Evolutionary conservation across 2,797 vertebrate genomes (phyloP).

Genomic region (Microhierax caerulescens): DNA sequence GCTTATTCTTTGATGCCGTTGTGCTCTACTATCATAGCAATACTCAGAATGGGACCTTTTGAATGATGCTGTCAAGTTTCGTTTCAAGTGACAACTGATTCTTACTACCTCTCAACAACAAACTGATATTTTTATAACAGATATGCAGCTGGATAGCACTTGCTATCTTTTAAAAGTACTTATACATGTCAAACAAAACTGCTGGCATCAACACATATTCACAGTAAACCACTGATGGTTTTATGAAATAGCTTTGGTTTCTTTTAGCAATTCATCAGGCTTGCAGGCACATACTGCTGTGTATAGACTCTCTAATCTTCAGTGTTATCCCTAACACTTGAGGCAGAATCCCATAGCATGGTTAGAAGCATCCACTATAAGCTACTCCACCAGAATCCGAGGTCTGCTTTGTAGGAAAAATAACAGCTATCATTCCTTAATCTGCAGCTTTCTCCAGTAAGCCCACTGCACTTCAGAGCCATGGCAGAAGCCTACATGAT

Average conservation of each 20-base stretch:
- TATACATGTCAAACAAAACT: background rate
- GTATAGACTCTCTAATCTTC: background rate
- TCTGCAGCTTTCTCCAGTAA: background rate
- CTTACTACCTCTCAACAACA: background rate
- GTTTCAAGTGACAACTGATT: background rate
- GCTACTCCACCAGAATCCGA: background rate
- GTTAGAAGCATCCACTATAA: background rate
- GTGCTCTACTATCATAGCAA: background rate
- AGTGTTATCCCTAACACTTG: background rate
- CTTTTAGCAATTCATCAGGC: background rate
- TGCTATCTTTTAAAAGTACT: background rate
- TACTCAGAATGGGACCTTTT: background rate
- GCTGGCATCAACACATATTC: background rate
- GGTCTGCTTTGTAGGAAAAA: background rate
- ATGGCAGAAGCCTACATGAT: background rate
- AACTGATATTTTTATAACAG: background rate
- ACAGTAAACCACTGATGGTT: background rate
- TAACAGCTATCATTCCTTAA: background rate
- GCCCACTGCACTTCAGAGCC: background rate
- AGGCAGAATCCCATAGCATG: background rate
- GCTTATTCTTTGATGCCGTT: background rate
- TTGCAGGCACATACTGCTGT: background rate
- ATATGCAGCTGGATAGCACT: background rate
- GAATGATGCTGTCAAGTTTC: background rate
- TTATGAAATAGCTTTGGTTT: background rate